These are phyloP conservation scores for Buteo buteo DNA, from an alignment of 2,113 vertebrate genomes.

Conservation along the genomic window DNA sequence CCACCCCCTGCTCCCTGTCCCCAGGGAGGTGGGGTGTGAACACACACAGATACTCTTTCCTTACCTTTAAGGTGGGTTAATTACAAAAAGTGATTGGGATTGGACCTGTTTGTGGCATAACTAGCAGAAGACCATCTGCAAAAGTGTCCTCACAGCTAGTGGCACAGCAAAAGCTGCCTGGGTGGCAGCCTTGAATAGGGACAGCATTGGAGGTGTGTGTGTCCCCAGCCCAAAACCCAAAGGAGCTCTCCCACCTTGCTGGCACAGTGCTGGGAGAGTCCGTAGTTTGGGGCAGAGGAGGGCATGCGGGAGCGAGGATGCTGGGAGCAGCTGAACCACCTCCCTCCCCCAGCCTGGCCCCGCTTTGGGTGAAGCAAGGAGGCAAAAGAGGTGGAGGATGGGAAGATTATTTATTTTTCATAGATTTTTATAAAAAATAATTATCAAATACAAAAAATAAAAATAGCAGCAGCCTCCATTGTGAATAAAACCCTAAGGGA, in stretches of 20 bases:
- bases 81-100: not conserved
- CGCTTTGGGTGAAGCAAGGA: not conserved
- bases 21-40: not conserved
- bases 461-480: slow-evolving; percentile 69
- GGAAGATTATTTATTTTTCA: slow-evolving; percentile 70
- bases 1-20: not conserved
- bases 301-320: accelerated
- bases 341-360: not conserved
- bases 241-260: not conserved
- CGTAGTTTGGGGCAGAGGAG: not conserved
- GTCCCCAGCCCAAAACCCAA: not conserved
- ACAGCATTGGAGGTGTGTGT: not conserved
- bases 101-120: not conserved
- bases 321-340: not conserved
- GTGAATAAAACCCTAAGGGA: slow-evolving; percentile 63
- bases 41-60: not conserved
- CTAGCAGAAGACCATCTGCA: not conserved
- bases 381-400: slow-evolving; percentile 18
- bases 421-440: slow-evolving; percentile 75
- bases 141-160: not conserved
- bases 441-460: slow-evolving; percentile 74
- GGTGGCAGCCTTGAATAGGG: not conserved
- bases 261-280: not conserved
- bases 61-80: not conserved
- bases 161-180: not conserved